Conservation (phyloP, 1,140 invertebrate genomes). For the Aleiodes sp. region DNA sequence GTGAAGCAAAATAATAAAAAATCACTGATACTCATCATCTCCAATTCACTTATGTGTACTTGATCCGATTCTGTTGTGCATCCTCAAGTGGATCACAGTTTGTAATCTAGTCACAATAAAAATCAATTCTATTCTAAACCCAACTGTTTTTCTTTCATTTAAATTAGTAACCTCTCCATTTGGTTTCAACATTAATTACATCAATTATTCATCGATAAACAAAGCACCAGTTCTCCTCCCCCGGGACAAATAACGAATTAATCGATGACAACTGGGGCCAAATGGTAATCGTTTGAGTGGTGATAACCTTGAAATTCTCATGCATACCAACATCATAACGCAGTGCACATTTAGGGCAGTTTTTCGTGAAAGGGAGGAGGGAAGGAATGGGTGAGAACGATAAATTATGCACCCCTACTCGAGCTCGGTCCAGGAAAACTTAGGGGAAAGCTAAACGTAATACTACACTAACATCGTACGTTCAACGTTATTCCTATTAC, state of each 20-base stretch:
- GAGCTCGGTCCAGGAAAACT: slow-evolving; percentile 5
- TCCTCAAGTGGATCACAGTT: slow-evolving; percentile 55
- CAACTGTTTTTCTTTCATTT: slow-evolving; percentile 6
- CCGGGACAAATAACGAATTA: slow-evolving; percentile 26
- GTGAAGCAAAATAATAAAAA: slow-evolving; percentile 14
- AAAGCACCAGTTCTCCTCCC: neutral
- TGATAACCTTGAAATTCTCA: slow-evolving; percentile 52
- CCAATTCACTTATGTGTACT: slow-evolving; percentile 55
- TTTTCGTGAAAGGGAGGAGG: neutral
- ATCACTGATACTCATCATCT: slow-evolving; percentile 28
- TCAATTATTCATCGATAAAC: neutral
- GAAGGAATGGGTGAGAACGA: slow-evolving; percentile 40
- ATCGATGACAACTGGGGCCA: slow-evolving; percentile 29
- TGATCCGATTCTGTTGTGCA: slow-evolving; percentile 47
- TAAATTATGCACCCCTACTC: slow-evolving; percentile 60
- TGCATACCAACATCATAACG: slow-evolving; percentile 50
- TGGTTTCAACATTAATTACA: neutral
- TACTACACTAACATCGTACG: slow-evolving; percentile 57
- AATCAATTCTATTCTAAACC: slow-evolving; percentile 64
- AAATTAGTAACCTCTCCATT: neutral
- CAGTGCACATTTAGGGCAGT: slow-evolving; percentile 45
- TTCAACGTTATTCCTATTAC: slow-evolving; percentile 59
- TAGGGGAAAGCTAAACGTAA: slow-evolving; percentile 49
- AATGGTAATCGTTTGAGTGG: slow-evolving; percentile 29
- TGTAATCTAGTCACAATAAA: slow-evolving; percentile 68